Evolutionary conservation across 2,888 invertebrate genomes (phyloP).

Genomic region (Maniola hyperantus): DNA sequence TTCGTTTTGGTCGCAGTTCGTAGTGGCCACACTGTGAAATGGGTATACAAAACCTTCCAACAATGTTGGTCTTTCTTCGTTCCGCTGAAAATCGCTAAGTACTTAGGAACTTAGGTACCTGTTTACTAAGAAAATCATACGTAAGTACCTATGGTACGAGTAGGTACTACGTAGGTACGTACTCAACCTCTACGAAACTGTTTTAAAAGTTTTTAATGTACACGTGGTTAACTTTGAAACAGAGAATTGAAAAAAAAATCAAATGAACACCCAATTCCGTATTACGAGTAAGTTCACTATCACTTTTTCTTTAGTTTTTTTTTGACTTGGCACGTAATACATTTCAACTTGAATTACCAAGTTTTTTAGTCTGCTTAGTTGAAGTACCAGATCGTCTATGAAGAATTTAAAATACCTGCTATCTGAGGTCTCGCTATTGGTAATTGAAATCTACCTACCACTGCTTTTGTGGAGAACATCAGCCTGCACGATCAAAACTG

Average conservation of each 20-base stretch:
- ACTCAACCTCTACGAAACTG: neutral
- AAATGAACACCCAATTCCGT: constrained; percentile 3
- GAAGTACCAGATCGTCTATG: constrained; percentile 7
- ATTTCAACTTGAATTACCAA: constrained; percentile 20
- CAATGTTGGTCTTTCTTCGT: constrained; percentile 57
- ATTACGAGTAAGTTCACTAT: constrained; percentile 11
- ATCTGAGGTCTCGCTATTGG: neutral
- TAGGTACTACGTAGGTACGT: too few species aligned
- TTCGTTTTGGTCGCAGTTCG: constrained; percentile 69
- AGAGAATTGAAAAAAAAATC: constrained; percentile 5
- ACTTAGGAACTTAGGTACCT: too few species aligned
- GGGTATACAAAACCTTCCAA: constrained; percentile 63
- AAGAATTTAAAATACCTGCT: neutral
- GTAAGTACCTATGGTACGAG: neutral
- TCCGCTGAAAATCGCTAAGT: constrained; percentile 51
- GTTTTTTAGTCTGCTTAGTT: constrained; percentile 17
- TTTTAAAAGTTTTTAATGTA: neutral
- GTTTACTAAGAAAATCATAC: constrained; percentile 8
- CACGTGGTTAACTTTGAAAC: neutral
- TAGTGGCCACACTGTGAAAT: constrained; percentile 62
- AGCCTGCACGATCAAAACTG: neutral
- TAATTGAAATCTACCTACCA: neutral
- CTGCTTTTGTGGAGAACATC: neutral
- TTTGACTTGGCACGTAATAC: constrained; percentile 17
- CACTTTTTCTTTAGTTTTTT: constrained; percentile 14